Conservation (phyloP, 2,888 invertebrate genomes). For the Lepidonotus clava region DNA sequence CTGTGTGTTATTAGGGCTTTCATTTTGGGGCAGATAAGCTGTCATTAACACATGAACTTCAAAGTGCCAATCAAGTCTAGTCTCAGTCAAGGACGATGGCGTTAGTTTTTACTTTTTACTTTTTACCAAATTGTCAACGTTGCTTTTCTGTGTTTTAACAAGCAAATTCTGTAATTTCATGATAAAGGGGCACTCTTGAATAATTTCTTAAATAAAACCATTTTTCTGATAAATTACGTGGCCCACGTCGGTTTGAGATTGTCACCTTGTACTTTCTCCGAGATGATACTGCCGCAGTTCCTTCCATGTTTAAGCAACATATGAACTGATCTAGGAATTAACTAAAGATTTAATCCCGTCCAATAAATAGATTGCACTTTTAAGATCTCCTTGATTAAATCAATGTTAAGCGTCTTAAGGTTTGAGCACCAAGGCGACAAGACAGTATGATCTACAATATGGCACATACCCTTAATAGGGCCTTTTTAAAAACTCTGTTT, state of each 20-base stretch:
- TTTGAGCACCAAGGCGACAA: conserved; percentile 50
- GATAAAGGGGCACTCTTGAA: too few species aligned
- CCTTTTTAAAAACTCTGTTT: too few species aligned
- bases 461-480: conserved; percentile 28
- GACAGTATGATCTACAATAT: conserved; percentile 48
- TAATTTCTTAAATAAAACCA: too few species aligned
- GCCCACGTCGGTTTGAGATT: neutral
- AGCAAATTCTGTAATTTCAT: too few species aligned
- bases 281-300: conserved; percentile 33
- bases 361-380: conserved; percentile 52
- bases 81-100: too few species aligned
- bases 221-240: too few species aligned
- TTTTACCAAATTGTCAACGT: too few species aligned
- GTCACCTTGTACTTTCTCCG: conserved; percentile 22
- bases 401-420: conserved; percentile 19
- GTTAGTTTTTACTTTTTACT: too few species aligned
- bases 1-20: too few species aligned
- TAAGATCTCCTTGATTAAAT: conserved; percentile 30
- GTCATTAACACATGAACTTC: neutral
- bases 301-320: neutral
- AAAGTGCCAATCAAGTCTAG: too few species aligned
- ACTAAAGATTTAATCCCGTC: conserved; percentile 18
- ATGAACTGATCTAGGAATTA: conserved; percentile 29
- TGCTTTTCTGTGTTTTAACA: too few species aligned
- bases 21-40: too few species aligned